Percentiles rank a stretch among this genome's conserved stretches.
Conservation (phyloP, 2,797 vertebrate species). For the Lagorchestes hirsutus region DNA sequence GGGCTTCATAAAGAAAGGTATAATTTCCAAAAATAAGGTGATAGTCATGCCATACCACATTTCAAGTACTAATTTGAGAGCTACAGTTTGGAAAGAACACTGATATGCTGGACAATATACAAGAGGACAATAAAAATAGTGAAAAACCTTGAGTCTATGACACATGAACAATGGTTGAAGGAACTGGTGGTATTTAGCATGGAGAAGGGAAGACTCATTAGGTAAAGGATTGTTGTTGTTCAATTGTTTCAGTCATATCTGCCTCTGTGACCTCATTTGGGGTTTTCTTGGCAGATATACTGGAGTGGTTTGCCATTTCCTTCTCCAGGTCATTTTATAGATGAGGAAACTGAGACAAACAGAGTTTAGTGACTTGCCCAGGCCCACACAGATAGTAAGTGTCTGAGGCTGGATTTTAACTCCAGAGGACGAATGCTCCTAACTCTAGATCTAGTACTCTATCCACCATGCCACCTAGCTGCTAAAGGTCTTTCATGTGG, state of each 20-base stretch:
- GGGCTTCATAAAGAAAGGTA: neutral
- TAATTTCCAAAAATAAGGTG: neutral
- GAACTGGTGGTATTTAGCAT: neutral
- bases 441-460: neutral
- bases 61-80: neutral
- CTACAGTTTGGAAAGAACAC: neutral
- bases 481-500: neutral
- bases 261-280: neutral
- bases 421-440: neutral
- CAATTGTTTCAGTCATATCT: neutral
- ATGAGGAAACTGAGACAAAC: neutral
- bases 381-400: neutral
- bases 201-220: neutral
- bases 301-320: neutral
- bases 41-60: neutral
- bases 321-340: neutral
- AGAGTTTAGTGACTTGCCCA: neutral
- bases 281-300: neutral
- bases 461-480: neutral
- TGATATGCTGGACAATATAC: neutral
- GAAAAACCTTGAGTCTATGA: neutral
- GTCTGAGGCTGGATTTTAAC: neutral
- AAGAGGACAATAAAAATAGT: neutral
- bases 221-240: neutral
- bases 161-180: neutral